Conservation (phyloP, 2,113 vertebrate species). For the Spea bombifrons region DNA sequence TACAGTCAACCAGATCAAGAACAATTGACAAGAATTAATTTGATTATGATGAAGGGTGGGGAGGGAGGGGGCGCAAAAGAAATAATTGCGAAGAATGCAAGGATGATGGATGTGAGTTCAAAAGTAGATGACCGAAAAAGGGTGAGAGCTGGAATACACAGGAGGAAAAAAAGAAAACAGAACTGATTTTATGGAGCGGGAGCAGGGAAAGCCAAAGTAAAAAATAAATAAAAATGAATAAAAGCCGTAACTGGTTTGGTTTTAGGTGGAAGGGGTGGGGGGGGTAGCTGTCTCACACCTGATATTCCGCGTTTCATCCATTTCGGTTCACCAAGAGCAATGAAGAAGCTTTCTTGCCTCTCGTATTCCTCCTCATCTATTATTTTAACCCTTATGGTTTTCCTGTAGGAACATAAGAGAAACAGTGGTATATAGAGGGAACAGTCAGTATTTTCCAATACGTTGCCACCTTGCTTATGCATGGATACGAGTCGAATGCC, state of each 20-base stretch:
- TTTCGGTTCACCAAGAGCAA: constrained; percentile 96
- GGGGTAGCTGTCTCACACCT: constrained; percentile 74
- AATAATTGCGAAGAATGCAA: constrained; percentile 51
- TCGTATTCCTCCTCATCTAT: constrained; percentile 99
- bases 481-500: not conserved
- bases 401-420: constrained; percentile 85
- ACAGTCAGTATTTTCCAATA: constrained; percentile 53
- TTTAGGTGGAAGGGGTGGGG: constrained; percentile 38
- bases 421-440: constrained; percentile 68
- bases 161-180: constrained; percentile 55
- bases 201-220: constrained; percentile 51
- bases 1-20: constrained; percentile 1
- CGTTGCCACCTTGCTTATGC: constrained; percentile 48
- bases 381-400: constrained; percentile 96
- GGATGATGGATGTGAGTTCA: constrained; percentile 62
- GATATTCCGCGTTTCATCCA: constrained; percentile 87
- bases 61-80: no score
- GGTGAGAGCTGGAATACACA: constrained; percentile 67
- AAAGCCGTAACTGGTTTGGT: constrained; percentile 34
- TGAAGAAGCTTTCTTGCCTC: constrained; percentile 99
- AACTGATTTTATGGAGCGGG: constrained; percentile 55
- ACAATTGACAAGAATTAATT: constrained; percentile 17
- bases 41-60: not conserved
- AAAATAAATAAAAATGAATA: constrained; percentile 42
- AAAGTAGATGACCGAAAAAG: constrained; percentile 69